phyloP scores from a whole-genome alignment of 2,888 invertebrate species.

The Eristalis pertinax region DNA sequence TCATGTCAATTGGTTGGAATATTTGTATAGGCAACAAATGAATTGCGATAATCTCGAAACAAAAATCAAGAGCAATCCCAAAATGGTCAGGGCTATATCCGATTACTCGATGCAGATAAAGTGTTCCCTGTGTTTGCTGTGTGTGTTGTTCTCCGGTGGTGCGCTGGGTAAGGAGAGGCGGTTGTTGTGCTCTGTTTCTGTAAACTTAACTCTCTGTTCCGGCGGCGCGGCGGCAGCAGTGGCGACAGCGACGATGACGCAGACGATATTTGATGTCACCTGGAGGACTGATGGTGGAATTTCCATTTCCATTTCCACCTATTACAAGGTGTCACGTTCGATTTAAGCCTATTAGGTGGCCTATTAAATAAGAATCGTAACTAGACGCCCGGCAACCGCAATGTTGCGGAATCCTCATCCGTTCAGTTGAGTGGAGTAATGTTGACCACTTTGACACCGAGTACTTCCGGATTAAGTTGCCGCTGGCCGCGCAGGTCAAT shows the following conservation, averaged over 20 bases:
- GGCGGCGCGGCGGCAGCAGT: background rate
- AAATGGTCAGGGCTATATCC: conserved; percentile 70
- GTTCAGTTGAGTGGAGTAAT: background rate
- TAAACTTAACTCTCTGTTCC: conserved; percentile 31
- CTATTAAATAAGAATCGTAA: conserved; percentile 71
- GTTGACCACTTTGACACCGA: conserved; percentile 43
- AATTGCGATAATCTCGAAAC: conserved; percentile 68
- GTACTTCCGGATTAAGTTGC: conserved; percentile 67
- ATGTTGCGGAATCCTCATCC: conserved; percentile 28
- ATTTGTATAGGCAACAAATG: conserved; percentile 72
- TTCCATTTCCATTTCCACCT: conserved; percentile 10
- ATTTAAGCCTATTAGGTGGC: conserved; percentile 80
- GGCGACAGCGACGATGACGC: conserved; percentile 26
- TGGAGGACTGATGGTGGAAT: conserved; percentile 53
- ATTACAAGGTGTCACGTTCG: conserved; percentile 79
- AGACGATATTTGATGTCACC: conserved; percentile 55
- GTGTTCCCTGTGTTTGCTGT: conserved; percentile 32
- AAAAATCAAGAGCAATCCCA: conserved; percentile 68
- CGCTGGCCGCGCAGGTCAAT: conserved; percentile 45
- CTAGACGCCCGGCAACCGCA: conserved; percentile 55
- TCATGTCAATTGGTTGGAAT: conserved; percentile 73
- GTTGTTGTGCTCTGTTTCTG: conserved; percentile 11
- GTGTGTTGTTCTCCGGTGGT: conserved; percentile 20
- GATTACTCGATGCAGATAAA: conserved; percentile 67
- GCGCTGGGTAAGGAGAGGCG: conserved; percentile 1